phyloP scores from a whole-genome alignment of 2,113 vertebrate species.

The Lota lota region DNA sequence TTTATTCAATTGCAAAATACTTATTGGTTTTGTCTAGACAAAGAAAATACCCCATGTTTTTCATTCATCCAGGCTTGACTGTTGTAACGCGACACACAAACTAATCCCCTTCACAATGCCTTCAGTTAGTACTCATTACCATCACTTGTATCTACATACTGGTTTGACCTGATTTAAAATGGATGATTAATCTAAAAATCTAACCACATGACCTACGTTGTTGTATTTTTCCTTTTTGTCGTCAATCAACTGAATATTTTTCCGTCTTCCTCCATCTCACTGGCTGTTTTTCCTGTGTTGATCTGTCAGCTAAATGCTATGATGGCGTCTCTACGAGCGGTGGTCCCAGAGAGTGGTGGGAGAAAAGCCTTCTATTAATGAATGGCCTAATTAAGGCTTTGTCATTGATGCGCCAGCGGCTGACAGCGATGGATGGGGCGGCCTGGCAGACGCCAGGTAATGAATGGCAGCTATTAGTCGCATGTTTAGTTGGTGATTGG shows the following conservation, averaged over 20 bases:
- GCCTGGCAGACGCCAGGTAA: constrained; percentile 84
- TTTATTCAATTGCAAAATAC: too few relatives aligned
- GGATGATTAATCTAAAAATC: background rate
- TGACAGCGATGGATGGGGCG: constrained; percentile 94
- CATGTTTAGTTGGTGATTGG: constrained; percentile 83
- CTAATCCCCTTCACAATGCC: too few relatives aligned
- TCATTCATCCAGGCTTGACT: too few relatives aligned
- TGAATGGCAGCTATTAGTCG: constrained; percentile 95
- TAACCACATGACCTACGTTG: background rate
- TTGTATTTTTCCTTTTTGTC: constrained; percentile 41
- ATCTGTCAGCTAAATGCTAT: constrained; percentile 56
- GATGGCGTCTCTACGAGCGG: constrained; percentile 65
- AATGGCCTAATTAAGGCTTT: constrained; percentile 99
- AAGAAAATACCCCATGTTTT: too few relatives aligned
- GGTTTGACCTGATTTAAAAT: background rate
- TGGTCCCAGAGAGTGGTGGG: constrained; percentile 76
- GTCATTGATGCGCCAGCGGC: constrained; percentile 94
- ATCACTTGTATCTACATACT: too few relatives aligned
- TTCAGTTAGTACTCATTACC: too few relatives aligned
- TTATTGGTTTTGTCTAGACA: too few relatives aligned
- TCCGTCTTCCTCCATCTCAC: constrained; percentile 40
- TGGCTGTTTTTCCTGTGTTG: constrained; percentile 49
- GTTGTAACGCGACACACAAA: too few relatives aligned
- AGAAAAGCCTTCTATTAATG: constrained; percentile 96
- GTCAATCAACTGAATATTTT: constrained; percentile 47